Evolutionary conservation across 2,888 invertebrate species (phyloP).

Genomic region (Drosophila borborema): DNA sequence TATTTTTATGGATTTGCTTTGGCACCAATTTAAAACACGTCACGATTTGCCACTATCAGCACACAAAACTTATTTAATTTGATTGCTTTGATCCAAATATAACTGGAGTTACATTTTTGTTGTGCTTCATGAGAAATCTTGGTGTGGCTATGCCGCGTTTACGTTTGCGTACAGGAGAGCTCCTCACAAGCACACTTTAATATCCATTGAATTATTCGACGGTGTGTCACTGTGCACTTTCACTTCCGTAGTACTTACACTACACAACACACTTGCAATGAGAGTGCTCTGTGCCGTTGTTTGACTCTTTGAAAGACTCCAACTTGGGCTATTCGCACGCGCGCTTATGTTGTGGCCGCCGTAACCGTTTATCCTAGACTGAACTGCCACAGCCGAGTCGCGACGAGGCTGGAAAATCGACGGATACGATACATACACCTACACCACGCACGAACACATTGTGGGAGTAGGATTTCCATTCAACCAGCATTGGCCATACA

Average conservation of each 20-base stretch:
- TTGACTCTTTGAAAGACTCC: conserved; percentile 46
- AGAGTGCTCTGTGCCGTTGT: conserved; percentile 25
- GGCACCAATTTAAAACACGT: conserved; percentile 63
- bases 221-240: conserved; percentile 28
- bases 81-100: conserved; percentile 34
- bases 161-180: conserved; percentile 18
- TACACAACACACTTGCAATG: conserved; percentile 42
- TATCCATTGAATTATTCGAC: conserved; percentile 13
- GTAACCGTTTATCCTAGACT: conserved; percentile 85
- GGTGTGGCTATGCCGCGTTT: conserved; percentile 6
- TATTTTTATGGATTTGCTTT: conserved; percentile 45
- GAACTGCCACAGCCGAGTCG: conserved; percentile 68
- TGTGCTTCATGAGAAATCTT: conserved; percentile 13
- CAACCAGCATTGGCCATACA: conserved; percentile 25
- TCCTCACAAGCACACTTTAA: conserved; percentile 10
- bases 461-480: conserved; percentile 69
- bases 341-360: conserved; percentile 85
- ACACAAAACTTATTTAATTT: conserved; percentile 33
- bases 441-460: conserved; percentile 49
- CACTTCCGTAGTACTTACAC: conserved; percentile 37
- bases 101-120: conserved; percentile 65
- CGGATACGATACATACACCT: conserved; percentile 58
- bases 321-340: conserved; percentile 70
- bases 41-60: conserved; percentile 28
- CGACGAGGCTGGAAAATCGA: conserved; percentile 82